phyloP scores from a whole-genome alignment of 2,113 vertebrate species.

The Tenrec ecaudatus region DNA sequence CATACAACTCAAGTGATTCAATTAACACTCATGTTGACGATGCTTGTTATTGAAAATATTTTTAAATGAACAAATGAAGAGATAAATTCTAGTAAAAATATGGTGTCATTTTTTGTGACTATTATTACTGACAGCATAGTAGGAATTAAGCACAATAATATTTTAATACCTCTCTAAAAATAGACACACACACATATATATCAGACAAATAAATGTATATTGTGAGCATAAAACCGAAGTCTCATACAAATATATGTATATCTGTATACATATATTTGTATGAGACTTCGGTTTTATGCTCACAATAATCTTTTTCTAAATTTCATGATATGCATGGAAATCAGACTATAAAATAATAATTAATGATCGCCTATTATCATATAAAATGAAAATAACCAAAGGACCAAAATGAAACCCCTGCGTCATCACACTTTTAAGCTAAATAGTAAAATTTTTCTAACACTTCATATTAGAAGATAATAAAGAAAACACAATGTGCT shows the following conservation, averaged over 20 bases:
- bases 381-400: constrained; percentile 61
- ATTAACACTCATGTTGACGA: constrained; percentile 23
- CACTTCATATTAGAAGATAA: constrained; percentile 25
- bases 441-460: constrained; percentile 27
- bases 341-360: constrained; percentile 35
- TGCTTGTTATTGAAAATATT: constrained; percentile 4
- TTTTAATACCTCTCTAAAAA: constrained; percentile 1
- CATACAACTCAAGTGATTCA: not conserved
- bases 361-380: not conserved
- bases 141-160: not conserved
- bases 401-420: not conserved
- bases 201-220: too few relatives aligned
- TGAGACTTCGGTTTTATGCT: not conserved
- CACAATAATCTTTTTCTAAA: not conserved
- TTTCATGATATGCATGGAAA: not conserved
- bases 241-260: too few relatives aligned
- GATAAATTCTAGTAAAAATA: not conserved
- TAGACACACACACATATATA: not conserved
- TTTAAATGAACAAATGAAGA: not conserved
- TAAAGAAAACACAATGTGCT: constrained; percentile 32
- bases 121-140: too few relatives aligned
- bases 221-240: too few relatives aligned
- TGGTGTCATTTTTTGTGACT: too few relatives aligned
- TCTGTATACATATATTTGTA: too few relatives aligned
- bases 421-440: not conserved